Evolutionary conservation across 2,113 vertebrate species (phyloP).

Genomic region (Tursiops truncatus): DNA sequence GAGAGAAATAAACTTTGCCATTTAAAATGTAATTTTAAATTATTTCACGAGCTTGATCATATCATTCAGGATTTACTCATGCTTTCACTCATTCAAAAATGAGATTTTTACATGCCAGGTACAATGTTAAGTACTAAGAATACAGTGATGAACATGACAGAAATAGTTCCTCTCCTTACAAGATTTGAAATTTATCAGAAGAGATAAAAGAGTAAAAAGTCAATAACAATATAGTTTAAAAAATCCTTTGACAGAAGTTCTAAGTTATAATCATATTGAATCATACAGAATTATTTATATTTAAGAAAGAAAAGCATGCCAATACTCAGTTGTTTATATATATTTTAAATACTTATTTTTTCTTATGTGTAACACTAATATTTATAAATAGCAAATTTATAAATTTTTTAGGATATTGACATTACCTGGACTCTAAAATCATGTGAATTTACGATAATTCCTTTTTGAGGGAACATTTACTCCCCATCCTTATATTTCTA

Average conservation of each 20-base stretch:
- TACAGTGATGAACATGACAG: background rate
- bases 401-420: background rate
- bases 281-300: background rate
- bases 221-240: background rate
- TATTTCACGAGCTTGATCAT: background rate
- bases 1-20: background rate
- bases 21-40: background rate
- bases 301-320: background rate
- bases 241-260: background rate
- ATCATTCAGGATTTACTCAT: background rate
- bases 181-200: background rate
- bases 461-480: background rate
- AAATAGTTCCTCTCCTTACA: background rate
- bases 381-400: background rate
- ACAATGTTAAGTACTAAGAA: background rate
- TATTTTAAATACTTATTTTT: background rate
- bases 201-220: background rate
- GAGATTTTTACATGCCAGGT: background rate
- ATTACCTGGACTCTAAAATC: background rate
- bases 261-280: background rate
- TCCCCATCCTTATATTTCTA: background rate
- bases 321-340: background rate
- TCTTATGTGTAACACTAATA: background rate
- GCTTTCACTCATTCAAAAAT: constrained; percentile 8
- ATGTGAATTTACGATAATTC: background rate